phyloP scores from a whole-genome alignment of 2,797 vertebrate genomes.

The Crax fasciolata region DNA sequence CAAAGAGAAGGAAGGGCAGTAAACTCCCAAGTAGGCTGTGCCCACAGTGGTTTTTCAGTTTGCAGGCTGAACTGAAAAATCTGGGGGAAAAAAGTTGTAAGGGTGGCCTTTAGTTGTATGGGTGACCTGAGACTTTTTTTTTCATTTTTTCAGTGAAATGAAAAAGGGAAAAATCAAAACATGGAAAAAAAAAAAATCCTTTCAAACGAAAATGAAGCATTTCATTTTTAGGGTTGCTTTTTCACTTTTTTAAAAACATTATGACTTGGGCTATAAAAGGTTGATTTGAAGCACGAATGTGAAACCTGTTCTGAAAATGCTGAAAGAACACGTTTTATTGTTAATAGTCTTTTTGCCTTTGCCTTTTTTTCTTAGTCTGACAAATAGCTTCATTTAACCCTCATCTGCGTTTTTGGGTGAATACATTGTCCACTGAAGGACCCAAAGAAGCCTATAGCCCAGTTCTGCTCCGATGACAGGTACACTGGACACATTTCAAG shows the following conservation, averaged over 20 bases:
- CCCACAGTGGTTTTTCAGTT: constrained; percentile 62
- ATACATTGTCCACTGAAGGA: constrained; percentile 1
- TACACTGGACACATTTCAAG: constrained; percentile 17
- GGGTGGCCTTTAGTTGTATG: not conserved
- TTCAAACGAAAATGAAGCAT: not conserved
- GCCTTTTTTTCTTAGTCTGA: not conserved
- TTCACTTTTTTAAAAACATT: not conserved
- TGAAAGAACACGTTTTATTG: constrained; percentile 33
- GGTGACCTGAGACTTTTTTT: not conserved
- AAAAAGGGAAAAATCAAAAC: constrained; percentile 27
- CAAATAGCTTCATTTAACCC: constrained; percentile 29
- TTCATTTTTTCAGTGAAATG: not conserved
- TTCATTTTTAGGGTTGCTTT: constrained; percentile 25
- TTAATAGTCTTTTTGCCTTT: constrained; percentile 21
- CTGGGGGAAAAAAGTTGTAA: not conserved
- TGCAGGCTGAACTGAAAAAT: constrained; percentile 71
- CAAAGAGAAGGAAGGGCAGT: not conserved
- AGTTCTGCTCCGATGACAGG: constrained; percentile 5
- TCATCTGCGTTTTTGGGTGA: not conserved
- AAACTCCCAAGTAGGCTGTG: constrained; percentile 43
- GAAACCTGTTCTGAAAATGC: constrained; percentile 36
- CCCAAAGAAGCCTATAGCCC: not conserved
- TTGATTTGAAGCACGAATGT: constrained; percentile 50
- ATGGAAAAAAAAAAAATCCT: not conserved
- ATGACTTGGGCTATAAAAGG: not conserved